phyloP scores from a whole-genome alignment of 2,113 vertebrate species.

The Lucifuga dentata region DNA sequence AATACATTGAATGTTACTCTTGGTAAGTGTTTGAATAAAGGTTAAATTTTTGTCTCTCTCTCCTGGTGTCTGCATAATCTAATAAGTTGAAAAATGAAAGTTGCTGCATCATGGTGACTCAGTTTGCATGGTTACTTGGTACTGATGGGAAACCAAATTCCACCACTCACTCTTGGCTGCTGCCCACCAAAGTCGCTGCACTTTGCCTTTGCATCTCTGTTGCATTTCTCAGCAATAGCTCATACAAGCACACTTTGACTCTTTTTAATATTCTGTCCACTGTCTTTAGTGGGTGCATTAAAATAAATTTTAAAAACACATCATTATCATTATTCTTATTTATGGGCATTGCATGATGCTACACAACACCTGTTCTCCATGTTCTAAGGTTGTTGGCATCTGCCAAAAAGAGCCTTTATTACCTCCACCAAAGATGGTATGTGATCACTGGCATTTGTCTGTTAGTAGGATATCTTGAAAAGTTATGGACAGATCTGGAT shows the following conservation, averaged over 20 bases:
- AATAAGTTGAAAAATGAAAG: conserved; percentile 1
- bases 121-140: not conserved
- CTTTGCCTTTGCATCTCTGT: not conserved
- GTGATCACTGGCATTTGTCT: too few relatives aligned
- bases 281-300: too few relatives aligned
- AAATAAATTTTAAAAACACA: not conserved
- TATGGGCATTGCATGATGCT: too few relatives aligned
- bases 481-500: too few relatives aligned
- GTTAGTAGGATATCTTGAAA: too few relatives aligned
- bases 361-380: too few relatives aligned
- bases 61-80: conserved; percentile 2
- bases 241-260: not conserved
- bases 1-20: not conserved
- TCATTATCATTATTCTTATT: too few relatives aligned
- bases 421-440: too few relatives aligned
- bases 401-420: too few relatives aligned
- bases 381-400: too few relatives aligned
- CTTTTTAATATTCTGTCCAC: too few relatives aligned
- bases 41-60: not conserved
- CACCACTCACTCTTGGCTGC: conserved; percentile 1
- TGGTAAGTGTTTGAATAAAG: conserved; percentile 4
- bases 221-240: not conserved
- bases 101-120: not conserved
- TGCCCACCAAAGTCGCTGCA: not conserved
- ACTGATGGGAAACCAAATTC: conserved; percentile 27